Conservation (phyloP, 2,888 invertebrate species). For the Spialia ferax region DNA sequence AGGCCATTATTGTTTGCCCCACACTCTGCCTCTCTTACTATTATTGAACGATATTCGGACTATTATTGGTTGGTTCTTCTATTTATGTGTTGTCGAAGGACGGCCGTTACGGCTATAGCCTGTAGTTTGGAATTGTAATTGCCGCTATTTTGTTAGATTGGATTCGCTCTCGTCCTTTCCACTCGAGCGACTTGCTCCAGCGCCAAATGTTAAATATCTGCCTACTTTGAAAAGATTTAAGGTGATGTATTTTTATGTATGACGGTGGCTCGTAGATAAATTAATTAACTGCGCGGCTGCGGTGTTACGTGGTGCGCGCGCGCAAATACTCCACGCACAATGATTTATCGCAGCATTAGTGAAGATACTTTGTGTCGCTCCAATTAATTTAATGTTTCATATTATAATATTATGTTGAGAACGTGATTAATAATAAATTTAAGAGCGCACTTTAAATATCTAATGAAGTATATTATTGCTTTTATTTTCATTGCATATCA, state of each 20-base stretch:
- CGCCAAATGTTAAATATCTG: conserved; percentile 54
- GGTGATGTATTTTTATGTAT: conserved; percentile 44
- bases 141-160: conserved; percentile 77
- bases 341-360: conserved; percentile 62
- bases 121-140: conserved; percentile 78
- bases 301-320: conserved; percentile 55
- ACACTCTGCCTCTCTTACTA: conserved; percentile 63
- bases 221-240: conserved; percentile 33
- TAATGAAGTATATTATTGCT: not conserved
- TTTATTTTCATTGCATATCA: too few relatives aligned
- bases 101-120: conserved; percentile 67
- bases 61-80: conserved; percentile 71
- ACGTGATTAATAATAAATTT: conserved; percentile 15
- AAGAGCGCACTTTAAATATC: not conserved
- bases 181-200: conserved; percentile 65
- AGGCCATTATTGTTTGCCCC: conserved; percentile 76
- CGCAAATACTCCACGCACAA: conserved; percentile 57
- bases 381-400: conserved; percentile 49
- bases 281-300: conserved; percentile 60
- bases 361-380: conserved; percentile 50
- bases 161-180: conserved; percentile 64
- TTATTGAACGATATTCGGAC: conserved; percentile 81
- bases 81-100: conserved; percentile 76
- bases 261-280: conserved; percentile 52
- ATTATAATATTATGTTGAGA: conserved; percentile 21